These are phyloP conservation scores for Ameiurus melas DNA, from an alignment of 2,113 vertebrate genomes.

Conservation along the genomic window DNA sequence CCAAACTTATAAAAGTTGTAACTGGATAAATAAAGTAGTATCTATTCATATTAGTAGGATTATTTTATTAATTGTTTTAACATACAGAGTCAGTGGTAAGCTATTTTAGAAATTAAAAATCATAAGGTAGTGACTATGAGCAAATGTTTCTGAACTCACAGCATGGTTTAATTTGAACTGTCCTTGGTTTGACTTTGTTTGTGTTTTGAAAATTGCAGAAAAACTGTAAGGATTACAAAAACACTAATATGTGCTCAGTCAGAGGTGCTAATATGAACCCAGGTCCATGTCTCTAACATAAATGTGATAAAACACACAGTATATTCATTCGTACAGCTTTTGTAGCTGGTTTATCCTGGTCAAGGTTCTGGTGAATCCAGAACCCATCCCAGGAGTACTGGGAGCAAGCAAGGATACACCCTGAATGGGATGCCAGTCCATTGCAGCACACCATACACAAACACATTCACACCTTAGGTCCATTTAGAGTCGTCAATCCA, in stretches of 20 bases:
- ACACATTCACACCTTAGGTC: not conserved
- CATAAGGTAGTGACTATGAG: not conserved
- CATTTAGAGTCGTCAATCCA: not conserved
- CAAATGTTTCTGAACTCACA: not conserved
- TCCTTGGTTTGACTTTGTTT: not conserved
- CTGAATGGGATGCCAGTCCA: not conserved
- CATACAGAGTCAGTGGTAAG: not conserved
- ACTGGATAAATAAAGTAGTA: not conserved
- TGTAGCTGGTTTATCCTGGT: not conserved
- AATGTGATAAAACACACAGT: not conserved
- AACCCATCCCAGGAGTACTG: not conserved
- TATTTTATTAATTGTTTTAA: not conserved
- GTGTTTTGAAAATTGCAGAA: not conserved
- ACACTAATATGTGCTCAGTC: not conserved
- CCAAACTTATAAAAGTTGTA: not conserved
- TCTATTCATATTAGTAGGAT: not conserved
- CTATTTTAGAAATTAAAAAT: not conserved
- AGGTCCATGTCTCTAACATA: not conserved
- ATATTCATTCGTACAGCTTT: not conserved
- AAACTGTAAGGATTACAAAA: not conserved
- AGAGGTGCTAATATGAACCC: not conserved
- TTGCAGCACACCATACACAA: not conserved
- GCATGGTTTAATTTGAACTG: not conserved
- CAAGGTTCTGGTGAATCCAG: not conserved
- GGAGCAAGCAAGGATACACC: not conserved